These are phyloP conservation scores for Bombyx mandarina DNA, from an alignment of 1,140 invertebrate species.

Conservation along the genomic window DNA sequence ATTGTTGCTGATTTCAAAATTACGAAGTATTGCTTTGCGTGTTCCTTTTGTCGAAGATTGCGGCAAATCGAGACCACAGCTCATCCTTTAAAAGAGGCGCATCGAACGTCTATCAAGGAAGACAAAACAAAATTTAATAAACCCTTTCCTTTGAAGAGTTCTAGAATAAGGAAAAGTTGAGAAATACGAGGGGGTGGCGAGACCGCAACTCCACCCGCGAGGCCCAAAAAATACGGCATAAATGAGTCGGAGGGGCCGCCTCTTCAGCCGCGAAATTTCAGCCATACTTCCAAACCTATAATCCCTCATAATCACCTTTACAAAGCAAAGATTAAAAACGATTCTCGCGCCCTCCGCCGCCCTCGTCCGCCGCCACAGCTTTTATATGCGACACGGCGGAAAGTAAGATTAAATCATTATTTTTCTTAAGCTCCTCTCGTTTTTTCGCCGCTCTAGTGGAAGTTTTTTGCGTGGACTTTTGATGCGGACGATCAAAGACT, in stretches of 20 bases:
- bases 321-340: slow-evolving; percentile 74
- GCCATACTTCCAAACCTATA: slow-evolving; percentile 70
- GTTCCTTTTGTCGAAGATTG: too few species aligned
- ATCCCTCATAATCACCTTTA: slow-evolving; percentile 73
- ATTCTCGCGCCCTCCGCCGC: slow-evolving; percentile 49
- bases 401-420: slow-evolving; percentile 71
- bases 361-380: slow-evolving; percentile 31
- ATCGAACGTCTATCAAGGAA: slow-evolving; percentile 20
- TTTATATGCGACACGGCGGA: slow-evolving; percentile 67
- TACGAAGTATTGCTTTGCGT: too few species aligned
- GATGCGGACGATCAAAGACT: slow-evolving; percentile 69
- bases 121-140: slow-evolving; percentile 56
- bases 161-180: slow-evolving; percentile 60
- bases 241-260: slow-evolving; percentile 51
- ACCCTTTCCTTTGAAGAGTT: slow-evolving; percentile 57
- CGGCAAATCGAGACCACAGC: slow-evolving; percentile 20
- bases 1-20: too few species aligned
- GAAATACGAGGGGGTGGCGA: slow-evolving; percentile 38
- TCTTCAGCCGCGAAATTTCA: slow-evolving; percentile 63
- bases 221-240: slow-evolving; percentile 59
- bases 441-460: slow-evolving; percentile 60
- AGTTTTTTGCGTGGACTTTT: slow-evolving; percentile 67
- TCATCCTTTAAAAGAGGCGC: slow-evolving; percentile 36
- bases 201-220: slow-evolving; percentile 53
- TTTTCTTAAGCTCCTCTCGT: slow-evolving; percentile 68